These are phyloP conservation scores for Watsonalla binaria DNA, from an alignment of 2,888 invertebrate species.

Conservation along the genomic window DNA sequence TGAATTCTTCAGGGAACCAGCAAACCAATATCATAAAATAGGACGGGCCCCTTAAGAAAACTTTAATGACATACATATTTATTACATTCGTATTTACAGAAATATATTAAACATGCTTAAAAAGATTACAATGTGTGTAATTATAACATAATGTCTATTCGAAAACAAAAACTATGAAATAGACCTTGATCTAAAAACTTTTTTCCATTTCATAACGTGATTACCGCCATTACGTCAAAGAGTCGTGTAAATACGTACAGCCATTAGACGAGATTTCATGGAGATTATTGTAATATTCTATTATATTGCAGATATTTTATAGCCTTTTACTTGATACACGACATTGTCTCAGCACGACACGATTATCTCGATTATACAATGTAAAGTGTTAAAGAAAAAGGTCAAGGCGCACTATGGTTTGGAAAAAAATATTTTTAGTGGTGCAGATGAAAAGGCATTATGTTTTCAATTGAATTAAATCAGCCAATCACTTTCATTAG, in stretches of 20 bases:
- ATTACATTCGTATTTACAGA: no score
- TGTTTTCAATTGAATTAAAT: not conserved
- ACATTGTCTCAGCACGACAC: constrained; percentile 22
- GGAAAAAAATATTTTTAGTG: not conserved
- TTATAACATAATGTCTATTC: constrained; percentile 9
- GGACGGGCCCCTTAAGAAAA: no score
- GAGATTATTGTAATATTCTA: constrained; percentile 13
- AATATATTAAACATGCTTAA: no score
- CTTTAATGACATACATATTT: no score
- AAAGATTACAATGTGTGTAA: no score
- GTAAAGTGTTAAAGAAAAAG: constrained; percentile 11
- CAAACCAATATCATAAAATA: no score
- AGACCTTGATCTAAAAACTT: constrained; percentile 31
- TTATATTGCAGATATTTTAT: constrained; percentile 10
- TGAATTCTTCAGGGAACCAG: no score
- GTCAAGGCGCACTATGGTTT: constrained; percentile 12
- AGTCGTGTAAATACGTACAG: constrained; percentile 13
- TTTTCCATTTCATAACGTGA: constrained; percentile 15
- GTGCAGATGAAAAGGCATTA: not conserved
- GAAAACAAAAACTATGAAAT: constrained; percentile 20
- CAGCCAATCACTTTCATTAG: not conserved
- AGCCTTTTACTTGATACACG: constrained; percentile 4
- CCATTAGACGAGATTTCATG: not conserved
- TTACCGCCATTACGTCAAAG: constrained; percentile 19
- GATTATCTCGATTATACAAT: constrained; percentile 9